Evolutionary conservation across 2,113 vertebrate genomes (phyloP).

Genomic region (Micronycteris hirsuta): DNA sequence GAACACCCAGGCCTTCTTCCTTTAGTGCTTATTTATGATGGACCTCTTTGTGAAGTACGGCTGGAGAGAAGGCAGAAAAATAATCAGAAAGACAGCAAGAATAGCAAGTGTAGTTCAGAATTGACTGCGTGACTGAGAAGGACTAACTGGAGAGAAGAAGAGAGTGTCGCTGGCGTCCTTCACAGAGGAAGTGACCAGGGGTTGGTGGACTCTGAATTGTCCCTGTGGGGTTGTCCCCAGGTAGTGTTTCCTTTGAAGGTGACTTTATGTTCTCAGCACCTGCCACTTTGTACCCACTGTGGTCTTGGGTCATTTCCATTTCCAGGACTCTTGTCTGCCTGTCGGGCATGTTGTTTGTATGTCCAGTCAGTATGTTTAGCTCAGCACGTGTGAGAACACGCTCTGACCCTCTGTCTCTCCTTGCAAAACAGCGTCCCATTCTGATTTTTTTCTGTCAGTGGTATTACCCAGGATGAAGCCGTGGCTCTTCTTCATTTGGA

Average conservation of each 20-base stretch:
- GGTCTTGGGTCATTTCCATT: background rate
- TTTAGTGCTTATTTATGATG: accelerated
- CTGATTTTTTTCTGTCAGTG: background rate
- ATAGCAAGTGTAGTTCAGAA: background rate
- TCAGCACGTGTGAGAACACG: too few relatives aligned
- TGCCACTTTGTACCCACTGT: background rate
- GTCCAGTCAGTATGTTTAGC: background rate
- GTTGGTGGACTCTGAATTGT: accelerated
- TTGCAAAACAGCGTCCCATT: background rate
- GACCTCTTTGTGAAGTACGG: background rate
- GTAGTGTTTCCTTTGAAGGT: accelerated
- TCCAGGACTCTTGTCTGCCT: background rate
- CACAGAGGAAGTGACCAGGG: background rate
- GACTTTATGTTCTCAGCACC: background rate
- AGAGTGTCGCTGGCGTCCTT: accelerated
- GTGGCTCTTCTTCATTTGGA: background rate
- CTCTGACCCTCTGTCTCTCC: too few relatives aligned
- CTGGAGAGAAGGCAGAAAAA: background rate
- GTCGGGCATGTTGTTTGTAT: background rate
- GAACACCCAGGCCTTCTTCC: background rate
- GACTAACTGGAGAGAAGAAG: background rate
- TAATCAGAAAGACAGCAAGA: too few relatives aligned
- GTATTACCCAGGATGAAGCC: background rate
- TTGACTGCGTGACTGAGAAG: too few relatives aligned
- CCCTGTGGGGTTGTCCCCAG: background rate